phyloP scores from a whole-genome alignment of 2,888 invertebrate genomes.

The Ectemnius continuus region DNA sequence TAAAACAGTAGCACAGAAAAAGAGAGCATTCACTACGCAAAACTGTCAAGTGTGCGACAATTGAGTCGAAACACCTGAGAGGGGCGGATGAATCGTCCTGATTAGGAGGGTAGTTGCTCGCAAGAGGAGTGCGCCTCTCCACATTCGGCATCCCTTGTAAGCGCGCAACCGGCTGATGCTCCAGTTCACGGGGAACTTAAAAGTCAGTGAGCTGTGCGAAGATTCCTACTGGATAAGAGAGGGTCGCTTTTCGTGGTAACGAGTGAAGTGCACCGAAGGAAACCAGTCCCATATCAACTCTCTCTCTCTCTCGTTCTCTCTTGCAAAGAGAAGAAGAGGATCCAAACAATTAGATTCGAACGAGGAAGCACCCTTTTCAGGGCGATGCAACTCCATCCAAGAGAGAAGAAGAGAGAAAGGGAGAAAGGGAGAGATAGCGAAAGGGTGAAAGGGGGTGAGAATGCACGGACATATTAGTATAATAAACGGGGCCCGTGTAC shows the following conservation, averaged over 20 bases:
- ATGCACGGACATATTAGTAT: conserved; percentile 50
- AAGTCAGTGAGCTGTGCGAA: conserved; percentile 38
- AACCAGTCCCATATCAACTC: conserved; percentile 40
- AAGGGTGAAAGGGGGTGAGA: too few species aligned
- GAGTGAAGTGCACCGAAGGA: conserved; percentile 28
- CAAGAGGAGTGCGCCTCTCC: neutral
- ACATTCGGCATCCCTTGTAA: neutral
- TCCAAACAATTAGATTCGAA: conserved; percentile 55
- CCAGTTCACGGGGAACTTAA: conserved; percentile 15
- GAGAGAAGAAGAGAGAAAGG: too few species aligned
- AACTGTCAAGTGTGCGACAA: too few species aligned
- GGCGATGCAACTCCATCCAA: conserved; percentile 47
- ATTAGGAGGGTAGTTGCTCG: neutral
- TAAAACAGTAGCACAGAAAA: too few species aligned
- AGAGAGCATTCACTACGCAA: too few species aligned
- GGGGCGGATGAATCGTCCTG: neutral
- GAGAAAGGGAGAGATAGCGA: too few species aligned
- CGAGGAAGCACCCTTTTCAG: conserved; percentile 56
- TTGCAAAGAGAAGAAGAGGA: conserved; percentile 4
- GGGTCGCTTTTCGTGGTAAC: conserved; percentile 29
- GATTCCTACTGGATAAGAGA: conserved; percentile 48
- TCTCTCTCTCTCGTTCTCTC: conserved; percentile 14
- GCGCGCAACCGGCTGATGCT: neutral
- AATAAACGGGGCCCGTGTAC: conserved; percentile 40
- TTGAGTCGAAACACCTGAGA: too few species aligned